phyloP scores from a whole-genome alignment of 2,888 invertebrate species.

The Meta bourneti region DNA sequence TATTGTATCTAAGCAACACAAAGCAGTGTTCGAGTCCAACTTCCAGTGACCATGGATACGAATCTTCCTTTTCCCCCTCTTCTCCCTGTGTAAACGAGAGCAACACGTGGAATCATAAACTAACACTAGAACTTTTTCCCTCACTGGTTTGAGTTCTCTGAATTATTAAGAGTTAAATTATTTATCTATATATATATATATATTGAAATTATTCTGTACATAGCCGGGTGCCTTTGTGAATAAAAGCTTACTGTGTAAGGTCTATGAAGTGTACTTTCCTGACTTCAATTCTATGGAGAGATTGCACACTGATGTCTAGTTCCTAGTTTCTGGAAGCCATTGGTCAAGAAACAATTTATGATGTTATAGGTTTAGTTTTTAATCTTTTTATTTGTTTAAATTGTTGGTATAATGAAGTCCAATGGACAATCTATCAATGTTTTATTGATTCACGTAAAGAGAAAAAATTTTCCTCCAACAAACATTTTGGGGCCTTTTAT shows the following conservation, averaged over 20 bases:
- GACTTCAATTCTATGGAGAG: not conserved
- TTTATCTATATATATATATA: constrained; percentile 49
- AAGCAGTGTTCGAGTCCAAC: constrained; percentile 54
- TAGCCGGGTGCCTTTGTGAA: constrained; percentile 71
- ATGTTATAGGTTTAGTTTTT: not conserved
- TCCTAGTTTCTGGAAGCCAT: not conserved
- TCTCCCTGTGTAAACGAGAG: constrained; percentile 50
- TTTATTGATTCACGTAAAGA: too few relatives aligned
- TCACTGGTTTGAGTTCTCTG: constrained; percentile 60
- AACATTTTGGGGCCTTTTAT: too few relatives aligned
- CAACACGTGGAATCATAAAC: constrained; percentile 61
- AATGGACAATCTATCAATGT: too few relatives aligned
- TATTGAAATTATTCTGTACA: constrained; percentile 62
- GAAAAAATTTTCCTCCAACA: too few relatives aligned
- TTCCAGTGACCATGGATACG: constrained; percentile 77
- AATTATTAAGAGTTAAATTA: constrained; percentile 30
- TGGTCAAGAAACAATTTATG: not conserved
- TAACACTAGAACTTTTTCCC: constrained; percentile 72
- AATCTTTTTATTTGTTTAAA: not conserved
- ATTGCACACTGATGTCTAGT: not conserved
- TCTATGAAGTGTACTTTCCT: constrained; percentile 5
- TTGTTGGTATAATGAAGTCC: too few relatives aligned
- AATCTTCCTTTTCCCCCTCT: constrained; percentile 69
- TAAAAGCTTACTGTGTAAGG: constrained; percentile 62
- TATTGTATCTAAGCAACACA: not conserved